phyloP scores from a whole-genome alignment of 2,888 invertebrate genomes.

The Andrena fulva region DNA sequence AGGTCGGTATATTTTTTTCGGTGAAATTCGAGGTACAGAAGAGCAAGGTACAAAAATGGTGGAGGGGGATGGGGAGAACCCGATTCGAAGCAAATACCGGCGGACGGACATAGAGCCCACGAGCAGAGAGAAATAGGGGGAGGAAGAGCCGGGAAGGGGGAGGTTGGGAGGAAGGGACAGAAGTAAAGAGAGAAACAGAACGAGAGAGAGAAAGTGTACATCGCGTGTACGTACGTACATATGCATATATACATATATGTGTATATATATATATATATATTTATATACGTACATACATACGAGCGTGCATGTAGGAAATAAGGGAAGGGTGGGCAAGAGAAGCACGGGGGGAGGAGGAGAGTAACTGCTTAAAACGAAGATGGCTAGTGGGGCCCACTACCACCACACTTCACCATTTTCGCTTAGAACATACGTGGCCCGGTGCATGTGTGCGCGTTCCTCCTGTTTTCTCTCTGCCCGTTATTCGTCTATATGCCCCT shows the following conservation, averaged over 20 bases:
- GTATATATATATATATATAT: conserved; percentile 9
- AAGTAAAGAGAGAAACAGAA: conserved; percentile 52
- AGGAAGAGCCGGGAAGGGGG: conserved; percentile 29
- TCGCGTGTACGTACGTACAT: conserved; percentile 24
- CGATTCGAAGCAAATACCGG: conserved; percentile 81
- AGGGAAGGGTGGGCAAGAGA: conserved; percentile 59
- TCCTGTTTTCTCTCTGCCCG: conserved; percentile 46
- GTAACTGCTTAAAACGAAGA: conserved; percentile 86
- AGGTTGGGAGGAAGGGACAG: conserved; percentile 23
- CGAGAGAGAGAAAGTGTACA: conserved; percentile 64
- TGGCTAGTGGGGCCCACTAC: conserved; percentile 85
- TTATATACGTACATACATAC: conserved; percentile 4
- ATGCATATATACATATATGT: not conserved
- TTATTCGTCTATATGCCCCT: conserved; percentile 54
- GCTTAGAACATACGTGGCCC: conserved; percentile 57
- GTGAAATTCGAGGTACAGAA: conserved; percentile 66
- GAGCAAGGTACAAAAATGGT: conserved; percentile 45
- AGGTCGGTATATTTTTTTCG: conserved; percentile 59
- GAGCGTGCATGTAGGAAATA: conserved; percentile 56
- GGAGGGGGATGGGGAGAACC: conserved; percentile 67
- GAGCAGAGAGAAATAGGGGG: conserved; percentile 40
- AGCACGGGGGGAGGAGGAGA: conserved; percentile 78
- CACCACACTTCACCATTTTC: conserved; percentile 84
- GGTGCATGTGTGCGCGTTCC: conserved; percentile 34
- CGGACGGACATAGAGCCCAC: conserved; percentile 69